Evolutionary conservation across 2,888 invertebrate genomes (phyloP).

Genomic region (Eristalis pertinax): DNA sequence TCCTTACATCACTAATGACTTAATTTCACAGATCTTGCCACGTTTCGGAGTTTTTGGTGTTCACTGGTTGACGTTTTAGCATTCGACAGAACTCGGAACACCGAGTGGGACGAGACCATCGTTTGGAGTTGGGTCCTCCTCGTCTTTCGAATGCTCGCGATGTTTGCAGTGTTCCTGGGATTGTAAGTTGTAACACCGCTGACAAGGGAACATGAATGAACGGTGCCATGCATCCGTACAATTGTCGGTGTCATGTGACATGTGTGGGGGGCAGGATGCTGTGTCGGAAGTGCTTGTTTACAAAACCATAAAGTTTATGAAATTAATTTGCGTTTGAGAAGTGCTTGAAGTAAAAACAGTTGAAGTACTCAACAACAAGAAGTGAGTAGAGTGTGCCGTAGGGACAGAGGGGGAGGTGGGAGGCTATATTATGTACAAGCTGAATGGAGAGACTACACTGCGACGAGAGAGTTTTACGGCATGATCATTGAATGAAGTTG

Average conservation of each 20-base stretch:
- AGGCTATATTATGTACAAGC: too few species aligned
- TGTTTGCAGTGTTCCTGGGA: background rate
- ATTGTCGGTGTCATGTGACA: background rate
- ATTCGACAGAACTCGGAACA: background rate
- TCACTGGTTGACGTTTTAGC: slow-evolving; percentile 39
- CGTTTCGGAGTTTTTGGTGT: slow-evolving; percentile 34
- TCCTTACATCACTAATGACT: slow-evolving; percentile 57
- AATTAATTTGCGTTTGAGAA: slow-evolving; percentile 27
- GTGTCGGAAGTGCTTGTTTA: slow-evolving; percentile 4
- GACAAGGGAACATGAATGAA: background rate
- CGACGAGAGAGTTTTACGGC: background rate
- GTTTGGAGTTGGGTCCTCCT: background rate
- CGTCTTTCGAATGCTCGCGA: background rate
- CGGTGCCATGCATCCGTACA: background rate
- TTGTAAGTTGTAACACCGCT: background rate
- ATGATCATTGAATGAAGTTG: background rate
- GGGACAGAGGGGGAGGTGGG: background rate
- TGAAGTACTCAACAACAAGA: background rate
- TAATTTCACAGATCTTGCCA: slow-evolving; percentile 55
- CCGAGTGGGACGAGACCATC: background rate
- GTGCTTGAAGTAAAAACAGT: background rate
- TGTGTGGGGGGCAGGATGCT: background rate
- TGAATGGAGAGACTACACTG: background rate
- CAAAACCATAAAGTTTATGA: slow-evolving; percentile 28
- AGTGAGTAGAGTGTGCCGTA: background rate